Conservation (phyloP, 2,113 vertebrate species). For the Setophaga kirtlandii region DNA sequence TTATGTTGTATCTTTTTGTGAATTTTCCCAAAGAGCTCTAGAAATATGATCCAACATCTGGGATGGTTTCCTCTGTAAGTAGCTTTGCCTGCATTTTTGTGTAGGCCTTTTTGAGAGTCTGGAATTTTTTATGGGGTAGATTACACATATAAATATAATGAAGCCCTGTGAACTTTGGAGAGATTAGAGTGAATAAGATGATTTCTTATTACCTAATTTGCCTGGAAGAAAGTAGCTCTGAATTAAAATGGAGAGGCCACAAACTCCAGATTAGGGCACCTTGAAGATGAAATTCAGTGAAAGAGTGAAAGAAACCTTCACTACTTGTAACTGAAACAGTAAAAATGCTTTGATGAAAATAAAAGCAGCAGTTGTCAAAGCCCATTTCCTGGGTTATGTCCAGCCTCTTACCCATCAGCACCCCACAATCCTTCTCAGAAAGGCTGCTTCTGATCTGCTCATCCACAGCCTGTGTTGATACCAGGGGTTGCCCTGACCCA, state of each 20-base stretch:
- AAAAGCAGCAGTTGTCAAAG: neutral
- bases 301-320: neutral
- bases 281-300: neutral
- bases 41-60: neutral
- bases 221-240: neutral
- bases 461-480: neutral
- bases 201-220: neutral
- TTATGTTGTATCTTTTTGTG: neutral
- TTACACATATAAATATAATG: neutral
- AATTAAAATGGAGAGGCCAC: neutral
- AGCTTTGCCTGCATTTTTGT: neutral
- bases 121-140: neutral
- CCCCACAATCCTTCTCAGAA: neutral
- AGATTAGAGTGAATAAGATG: neutral
- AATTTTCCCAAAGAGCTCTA: neutral
- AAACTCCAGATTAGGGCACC: neutral
- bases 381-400: neutral
- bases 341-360: neutral
- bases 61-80: neutral
- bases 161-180: neutral
- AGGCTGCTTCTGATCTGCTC: neutral
- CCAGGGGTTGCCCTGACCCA: accelerated
- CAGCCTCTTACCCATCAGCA: neutral
- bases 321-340: neutral
- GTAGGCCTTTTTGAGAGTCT: neutral